Evolutionary conservation across 2,888 invertebrate species (phyloP).

Genomic region (Anoplius nigerrimus): DNA sequence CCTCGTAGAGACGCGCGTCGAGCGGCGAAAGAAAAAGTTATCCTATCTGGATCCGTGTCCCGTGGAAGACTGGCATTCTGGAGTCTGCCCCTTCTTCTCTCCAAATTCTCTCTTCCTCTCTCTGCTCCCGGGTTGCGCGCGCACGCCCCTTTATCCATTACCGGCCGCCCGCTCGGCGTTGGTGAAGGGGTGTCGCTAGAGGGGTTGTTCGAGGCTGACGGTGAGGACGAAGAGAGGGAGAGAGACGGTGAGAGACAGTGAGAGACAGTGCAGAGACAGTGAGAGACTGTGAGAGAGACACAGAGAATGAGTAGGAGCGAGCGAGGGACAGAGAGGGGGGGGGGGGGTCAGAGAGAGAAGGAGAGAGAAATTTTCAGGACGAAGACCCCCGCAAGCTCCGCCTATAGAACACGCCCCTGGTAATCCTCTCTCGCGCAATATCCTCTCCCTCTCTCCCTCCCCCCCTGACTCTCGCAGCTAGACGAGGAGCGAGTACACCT

Average conservation of each 20-base stretch:
- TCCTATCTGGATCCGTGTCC: constrained; percentile 60
- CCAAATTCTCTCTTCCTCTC: neutral
- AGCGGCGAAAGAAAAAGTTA: constrained; percentile 11
- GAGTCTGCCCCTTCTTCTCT: constrained; percentile 60
- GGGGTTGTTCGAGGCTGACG: constrained; percentile 1
- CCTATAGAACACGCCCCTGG: constrained; percentile 27
- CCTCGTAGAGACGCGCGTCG: too few species aligned
- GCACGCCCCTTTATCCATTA: neutral
- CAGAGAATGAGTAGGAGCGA: neutral
- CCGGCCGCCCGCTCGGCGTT: neutral
- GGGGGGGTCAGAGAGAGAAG: constrained; percentile 13
- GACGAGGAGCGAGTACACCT: neutral
- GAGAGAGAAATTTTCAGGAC: constrained; percentile 6
- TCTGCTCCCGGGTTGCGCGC: too few species aligned
- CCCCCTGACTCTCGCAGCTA: neutral
- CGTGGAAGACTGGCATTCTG: constrained; percentile 65
- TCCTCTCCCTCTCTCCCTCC: constrained; percentile 2
- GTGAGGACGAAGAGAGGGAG: neutral
- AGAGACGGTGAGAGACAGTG: neutral
- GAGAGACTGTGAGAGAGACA: neutral
- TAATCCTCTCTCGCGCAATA: neutral
- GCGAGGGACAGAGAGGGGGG: neutral
- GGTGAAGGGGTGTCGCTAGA: neutral
- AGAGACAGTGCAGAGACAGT: neutral
- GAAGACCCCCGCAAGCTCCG: constrained; percentile 25